Base-by-base conservation (phyloP, 2,888 invertebrate genomes). In the Habrosyne pyritoides region DNA sequence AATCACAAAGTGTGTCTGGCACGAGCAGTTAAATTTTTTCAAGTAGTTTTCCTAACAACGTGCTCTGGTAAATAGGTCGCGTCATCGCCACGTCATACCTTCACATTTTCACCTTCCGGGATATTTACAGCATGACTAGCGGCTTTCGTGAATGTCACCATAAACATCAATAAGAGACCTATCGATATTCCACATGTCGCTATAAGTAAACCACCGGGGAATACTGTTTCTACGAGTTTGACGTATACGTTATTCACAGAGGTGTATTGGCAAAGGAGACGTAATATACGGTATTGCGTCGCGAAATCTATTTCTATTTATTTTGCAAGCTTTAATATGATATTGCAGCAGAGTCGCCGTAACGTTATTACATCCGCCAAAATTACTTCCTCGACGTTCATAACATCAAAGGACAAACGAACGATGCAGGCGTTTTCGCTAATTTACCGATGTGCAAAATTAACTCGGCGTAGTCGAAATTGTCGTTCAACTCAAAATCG, bases 321-420 rank as follows among this genome's bases (percentile, higher is more conserved):
- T 47, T 47, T 47, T 24, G 26, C 48, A 49, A 26, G 10, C n/a
- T 48, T 24, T 12, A 14, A 49, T 3, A 26, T 49, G 30, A 50
- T 50, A 75, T 71, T 73, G 72, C 70, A 68, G 59, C 62, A 64
- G 50, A 18, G 50, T 53, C 61, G 66, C 61, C 62, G 71, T 69
- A 67, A 73, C 66, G 66, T 71, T 67, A 70, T 71, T 67, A 63
- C 66, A 70, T 65, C 70, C 75, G 67, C 10, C 50, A 10, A 67
- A 73, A 77, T 74, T 68, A 69, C 71, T 80, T 77, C 77, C 77
- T 70, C 61, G 61, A 70, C 71, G 62, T 61, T 68, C 61, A 53
- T 7, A 63, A 82, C 79, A 73, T 81, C 79, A 80, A 80, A 79
- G 71, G 67, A 53, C 53, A 48, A 56, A 63, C 66, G 63, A 61